These are phyloP conservation scores for Vireo griseus DNA, from an alignment of 2,797 vertebrate species.

Conservation along the genomic window DNA sequence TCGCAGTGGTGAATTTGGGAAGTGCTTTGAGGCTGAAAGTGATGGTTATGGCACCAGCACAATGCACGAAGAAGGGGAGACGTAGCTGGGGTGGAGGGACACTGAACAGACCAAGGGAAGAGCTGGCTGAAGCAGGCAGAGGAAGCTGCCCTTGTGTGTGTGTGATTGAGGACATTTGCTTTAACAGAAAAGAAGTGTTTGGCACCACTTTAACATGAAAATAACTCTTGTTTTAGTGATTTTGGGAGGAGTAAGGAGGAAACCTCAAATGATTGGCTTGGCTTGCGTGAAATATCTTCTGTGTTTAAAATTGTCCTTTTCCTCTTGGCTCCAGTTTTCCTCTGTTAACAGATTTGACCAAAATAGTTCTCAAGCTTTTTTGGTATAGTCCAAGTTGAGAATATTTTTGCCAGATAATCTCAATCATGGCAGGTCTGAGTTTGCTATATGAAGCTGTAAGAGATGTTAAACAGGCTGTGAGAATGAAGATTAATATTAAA, in stretches of 20 bases:
- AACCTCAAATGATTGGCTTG: constrained; percentile 6
- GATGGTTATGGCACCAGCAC: neutral
- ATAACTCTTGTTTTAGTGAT: neutral
- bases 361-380: neutral
- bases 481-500: neutral
- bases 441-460: neutral
- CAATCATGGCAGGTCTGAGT: neutral
- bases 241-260: constrained; percentile 6
- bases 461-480: neutral
- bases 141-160: neutral
- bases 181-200: neutral
- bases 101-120: neutral
- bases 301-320: constrained; percentile 1
- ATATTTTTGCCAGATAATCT: neutral
- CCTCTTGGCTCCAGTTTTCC: neutral
- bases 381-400: neutral
- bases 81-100: neutral
- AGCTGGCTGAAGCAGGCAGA: neutral
- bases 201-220: neutral
- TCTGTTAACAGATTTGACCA: neutral
- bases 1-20: neutral
- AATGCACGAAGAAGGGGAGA: neutral
- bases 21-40: neutral
- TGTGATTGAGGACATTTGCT: neutral
- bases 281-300: neutral